A percentile compares a stretch with the other conserved stretches of the same genome.
phyloP scores from a whole-genome alignment of 2,888 invertebrate genomes.

The Oligia strigilis region DNA sequence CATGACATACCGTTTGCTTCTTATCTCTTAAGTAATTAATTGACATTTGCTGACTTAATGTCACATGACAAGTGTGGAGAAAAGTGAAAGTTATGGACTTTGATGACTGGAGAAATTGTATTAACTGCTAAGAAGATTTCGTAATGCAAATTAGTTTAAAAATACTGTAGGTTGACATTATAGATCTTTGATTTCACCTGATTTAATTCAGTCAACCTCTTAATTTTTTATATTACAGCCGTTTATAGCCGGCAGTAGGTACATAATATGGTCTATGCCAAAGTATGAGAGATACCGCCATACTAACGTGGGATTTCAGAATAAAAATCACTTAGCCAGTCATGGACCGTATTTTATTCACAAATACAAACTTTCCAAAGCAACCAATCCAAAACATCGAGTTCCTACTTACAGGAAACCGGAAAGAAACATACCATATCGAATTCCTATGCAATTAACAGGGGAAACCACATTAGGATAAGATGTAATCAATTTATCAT shows the following conservation, averaged over 20 bases:
- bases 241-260: background rate
- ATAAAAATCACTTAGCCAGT: background rate
- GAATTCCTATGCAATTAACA: background rate
- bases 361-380: background rate
- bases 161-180: background rate
- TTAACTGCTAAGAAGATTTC: slow-evolving; percentile 3
- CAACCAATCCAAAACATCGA: background rate
- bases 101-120: slow-evolving; percentile 34
- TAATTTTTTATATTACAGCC: background rate
- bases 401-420: background rate
- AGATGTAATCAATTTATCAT: slow-evolving; percentile 30
- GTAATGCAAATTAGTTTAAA: slow-evolving; percentile 14
- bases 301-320: background rate
- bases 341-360: background rate
- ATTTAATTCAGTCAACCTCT: background rate
- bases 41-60: slow-evolving; percentile 37
- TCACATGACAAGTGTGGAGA: slow-evolving; percentile 32
- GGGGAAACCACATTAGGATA: slow-evolving; percentile 20
- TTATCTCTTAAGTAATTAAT: slow-evolving; percentile 32
- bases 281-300: background rate
- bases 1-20: slow-evolving; percentile 18
- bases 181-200: background rate
- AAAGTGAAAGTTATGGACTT: slow-evolving; percentile 56
- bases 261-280: background rate
- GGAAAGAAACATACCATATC: background rate